phyloP scores from a whole-genome alignment of 2,888 invertebrate species.

The Eucera pruinosa region DNA sequence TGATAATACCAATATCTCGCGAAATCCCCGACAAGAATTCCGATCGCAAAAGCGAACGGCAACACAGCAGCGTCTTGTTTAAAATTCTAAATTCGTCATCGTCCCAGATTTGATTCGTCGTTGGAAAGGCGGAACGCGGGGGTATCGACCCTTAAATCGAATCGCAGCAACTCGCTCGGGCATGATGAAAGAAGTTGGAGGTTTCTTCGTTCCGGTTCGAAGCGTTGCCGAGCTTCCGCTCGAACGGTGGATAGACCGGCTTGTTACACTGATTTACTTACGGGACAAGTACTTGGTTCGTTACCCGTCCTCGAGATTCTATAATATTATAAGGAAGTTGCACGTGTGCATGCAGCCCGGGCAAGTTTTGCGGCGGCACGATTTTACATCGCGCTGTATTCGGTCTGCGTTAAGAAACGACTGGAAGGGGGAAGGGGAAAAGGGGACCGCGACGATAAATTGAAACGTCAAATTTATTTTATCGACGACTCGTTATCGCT shows the following conservation, averaged over 20 bases:
- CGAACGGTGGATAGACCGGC: constrained; percentile 64
- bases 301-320: constrained; percentile 67
- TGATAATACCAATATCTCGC: background rate
- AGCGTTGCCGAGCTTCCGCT: constrained; percentile 66
- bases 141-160: constrained; percentile 71
- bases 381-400: constrained; percentile 46
- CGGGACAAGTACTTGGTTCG: constrained; percentile 69
- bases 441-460: constrained; percentile 62
- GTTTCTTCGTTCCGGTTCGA: constrained; percentile 62
- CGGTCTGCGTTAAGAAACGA: constrained; percentile 21
- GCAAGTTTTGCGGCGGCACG: too few relatives aligned
- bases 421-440: constrained; percentile 13
- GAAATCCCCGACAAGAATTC: constrained; percentile 23
- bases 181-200: constrained; percentile 65
- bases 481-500: constrained; percentile 65
- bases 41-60: constrained; percentile 14
- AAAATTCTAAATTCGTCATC: constrained; percentile 63
- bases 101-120: constrained; percentile 55
- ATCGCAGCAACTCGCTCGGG: constrained; percentile 63
- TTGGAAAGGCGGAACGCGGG: constrained; percentile 29
- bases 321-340: constrained; percentile 66
- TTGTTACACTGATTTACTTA: constrained; percentile 74
- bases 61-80: too few relatives aligned
- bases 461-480: constrained; percentile 71
- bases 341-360: constrained; percentile 28